Evolutionary conservation across 2,113 vertebrate genomes (phyloP).

Genomic region (Eretmochelys imbricata): DNA sequence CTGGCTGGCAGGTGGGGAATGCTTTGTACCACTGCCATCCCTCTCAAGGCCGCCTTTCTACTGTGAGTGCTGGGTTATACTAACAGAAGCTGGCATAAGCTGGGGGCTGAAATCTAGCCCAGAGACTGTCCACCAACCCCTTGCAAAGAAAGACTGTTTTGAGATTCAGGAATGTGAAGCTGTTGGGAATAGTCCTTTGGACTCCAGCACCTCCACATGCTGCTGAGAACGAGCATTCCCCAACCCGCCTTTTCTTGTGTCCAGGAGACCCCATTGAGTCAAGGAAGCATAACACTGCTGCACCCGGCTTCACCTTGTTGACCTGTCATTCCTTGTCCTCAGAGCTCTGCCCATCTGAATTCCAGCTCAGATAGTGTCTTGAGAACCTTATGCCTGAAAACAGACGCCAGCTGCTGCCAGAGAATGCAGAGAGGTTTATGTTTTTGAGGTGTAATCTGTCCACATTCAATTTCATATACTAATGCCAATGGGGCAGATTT

Average conservation of each 20-base stretch:
- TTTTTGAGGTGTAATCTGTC: neutral
- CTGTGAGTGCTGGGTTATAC: neutral
- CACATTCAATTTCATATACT: neutral
- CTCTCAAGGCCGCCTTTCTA: neutral
- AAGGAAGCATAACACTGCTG: neutral
- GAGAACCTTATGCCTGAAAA: neutral
- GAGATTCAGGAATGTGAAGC: neutral
- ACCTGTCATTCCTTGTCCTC: neutral
- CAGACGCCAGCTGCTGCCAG: neutral
- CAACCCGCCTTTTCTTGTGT: neutral
- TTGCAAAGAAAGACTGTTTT: neutral
- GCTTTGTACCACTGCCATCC: neutral
- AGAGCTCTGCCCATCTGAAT: neutral
- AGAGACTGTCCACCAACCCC: neutral
- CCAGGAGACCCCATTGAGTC: neutral
- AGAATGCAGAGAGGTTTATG: neutral
- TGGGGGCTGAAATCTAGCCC: neutral
- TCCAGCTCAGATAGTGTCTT: neutral
- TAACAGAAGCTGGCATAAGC: neutral
- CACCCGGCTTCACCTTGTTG: neutral
- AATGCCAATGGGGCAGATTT: neutral
- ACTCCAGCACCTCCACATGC: neutral
- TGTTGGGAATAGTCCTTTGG: neutral
- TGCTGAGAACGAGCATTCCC: neutral
- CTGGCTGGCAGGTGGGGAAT: fast-evolving